phyloP scores from a whole-genome alignment of 1,140 invertebrate species.

The Saxidomus purpurata region DNA sequence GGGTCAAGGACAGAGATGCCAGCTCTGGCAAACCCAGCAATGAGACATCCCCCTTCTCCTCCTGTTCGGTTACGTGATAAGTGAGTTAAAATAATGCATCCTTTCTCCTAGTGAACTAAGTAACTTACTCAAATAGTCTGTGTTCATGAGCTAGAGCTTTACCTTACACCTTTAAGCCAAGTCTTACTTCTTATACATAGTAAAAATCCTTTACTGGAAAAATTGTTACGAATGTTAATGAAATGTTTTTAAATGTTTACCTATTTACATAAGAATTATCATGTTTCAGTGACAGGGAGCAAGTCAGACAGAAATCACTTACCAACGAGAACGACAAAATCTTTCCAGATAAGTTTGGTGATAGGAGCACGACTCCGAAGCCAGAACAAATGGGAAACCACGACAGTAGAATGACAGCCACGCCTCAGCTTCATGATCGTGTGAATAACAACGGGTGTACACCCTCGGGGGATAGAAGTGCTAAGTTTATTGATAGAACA shows the following conservation, averaged over 20 bases:
- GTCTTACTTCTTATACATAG: too few relatives aligned
- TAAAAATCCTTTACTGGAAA: too few relatives aligned
- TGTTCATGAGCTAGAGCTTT: too few relatives aligned
- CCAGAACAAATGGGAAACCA: neutral
- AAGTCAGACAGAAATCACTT: neutral
- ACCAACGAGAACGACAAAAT: slow-evolving; percentile 39
- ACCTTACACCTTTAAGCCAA: too few relatives aligned
- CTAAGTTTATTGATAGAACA: slow-evolving; percentile 42
- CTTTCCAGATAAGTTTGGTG: slow-evolving; percentile 59
- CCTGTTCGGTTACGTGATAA: slow-evolving; percentile 80
- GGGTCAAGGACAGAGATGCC: slow-evolving; percentile 16
- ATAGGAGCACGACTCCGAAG: neutral
- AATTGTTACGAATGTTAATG: too few relatives aligned
- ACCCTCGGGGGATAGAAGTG: slow-evolving; percentile 39
- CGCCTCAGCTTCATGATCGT: neutral
- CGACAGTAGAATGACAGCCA: neutral
- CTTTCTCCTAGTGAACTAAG: too few relatives aligned
- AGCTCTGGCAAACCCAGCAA: slow-evolving; percentile 27
- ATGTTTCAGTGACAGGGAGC: too few relatives aligned
- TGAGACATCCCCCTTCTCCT: slow-evolving; percentile 80
- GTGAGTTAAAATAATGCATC: slow-evolving; percentile 58
- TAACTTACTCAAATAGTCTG: too few relatives aligned
- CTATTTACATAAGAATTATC: too few relatives aligned
- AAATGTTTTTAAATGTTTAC: too few relatives aligned
- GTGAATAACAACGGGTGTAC: neutral